These are phyloP conservation scores for Lissocephala sabroskyi DNA, from an alignment of 2,888 invertebrate species.

Conservation along the genomic window DNA sequence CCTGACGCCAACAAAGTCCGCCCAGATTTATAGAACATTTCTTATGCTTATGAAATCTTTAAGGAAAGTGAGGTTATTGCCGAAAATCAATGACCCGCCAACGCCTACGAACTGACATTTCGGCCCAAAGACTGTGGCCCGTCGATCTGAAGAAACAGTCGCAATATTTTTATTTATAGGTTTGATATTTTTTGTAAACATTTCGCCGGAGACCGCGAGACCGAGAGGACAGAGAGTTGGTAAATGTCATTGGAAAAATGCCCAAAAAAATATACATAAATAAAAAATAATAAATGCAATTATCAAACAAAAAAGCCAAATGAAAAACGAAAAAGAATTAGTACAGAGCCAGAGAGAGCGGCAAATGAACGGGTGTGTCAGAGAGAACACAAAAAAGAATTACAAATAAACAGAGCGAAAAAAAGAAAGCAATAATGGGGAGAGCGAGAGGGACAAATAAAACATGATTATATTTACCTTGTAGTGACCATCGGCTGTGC, in stretches of 20 bases:
- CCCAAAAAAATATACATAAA: slow-evolving; percentile 32
- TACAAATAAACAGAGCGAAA: slow-evolving; percentile 18
- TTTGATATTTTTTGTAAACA: neutral
- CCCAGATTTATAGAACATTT: too few relatives aligned
- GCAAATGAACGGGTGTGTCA: slow-evolving; percentile 15
- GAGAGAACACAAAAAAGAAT: slow-evolving; percentile 12
- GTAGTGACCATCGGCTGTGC: slow-evolving; percentile 93
- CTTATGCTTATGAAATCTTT: too few relatives aligned
- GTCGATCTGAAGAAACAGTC: too few relatives aligned
- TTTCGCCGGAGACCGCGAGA: slow-evolving; percentile 28
- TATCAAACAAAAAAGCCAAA: slow-evolving; percentile 2
- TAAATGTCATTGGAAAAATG: slow-evolving; percentile 50
- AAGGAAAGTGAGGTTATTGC: too few relatives aligned
- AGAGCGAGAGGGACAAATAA: too few relatives aligned
- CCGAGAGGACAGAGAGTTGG: neutral
- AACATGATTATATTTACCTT: slow-evolving; percentile 78
- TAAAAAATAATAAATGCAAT: slow-evolving; percentile 33
- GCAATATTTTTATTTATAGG: neutral
- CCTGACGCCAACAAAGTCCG: too few relatives aligned
- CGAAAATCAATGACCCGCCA: too few relatives aligned
- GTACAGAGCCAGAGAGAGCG: too few relatives aligned
- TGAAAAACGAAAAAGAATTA: slow-evolving; percentile 3
- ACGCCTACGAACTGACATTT: too few relatives aligned
- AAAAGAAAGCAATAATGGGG: slow-evolving; percentile 13
- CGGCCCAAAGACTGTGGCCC: too few relatives aligned